Evolutionary conservation across 2,888 invertebrate genomes (phyloP).

Genomic region (Lepetodrilus schrolli): DNA sequence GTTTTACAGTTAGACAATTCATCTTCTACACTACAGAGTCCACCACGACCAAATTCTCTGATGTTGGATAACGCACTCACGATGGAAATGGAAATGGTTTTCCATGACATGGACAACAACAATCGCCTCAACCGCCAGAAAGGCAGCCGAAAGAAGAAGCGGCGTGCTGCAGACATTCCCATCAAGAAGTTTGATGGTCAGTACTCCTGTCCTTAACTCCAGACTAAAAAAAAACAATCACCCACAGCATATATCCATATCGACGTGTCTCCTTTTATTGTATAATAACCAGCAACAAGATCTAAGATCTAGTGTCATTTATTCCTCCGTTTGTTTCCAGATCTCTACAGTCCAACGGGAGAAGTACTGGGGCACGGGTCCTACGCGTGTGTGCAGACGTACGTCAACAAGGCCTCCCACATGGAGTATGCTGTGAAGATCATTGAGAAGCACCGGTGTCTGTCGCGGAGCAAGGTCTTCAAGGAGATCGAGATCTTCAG

Average conservation of each 20-base stretch:
- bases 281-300: too few species aligned
- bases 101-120: conserved; percentile 51
- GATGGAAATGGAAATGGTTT: conserved; percentile 61
- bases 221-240: too few species aligned
- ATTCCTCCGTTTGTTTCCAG: conserved; percentile 80
- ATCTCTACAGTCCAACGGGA: conserved; percentile 94
- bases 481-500: conserved; percentile 99
- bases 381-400: conserved; percentile 95
- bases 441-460: conserved; percentile 95
- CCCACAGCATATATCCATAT: too few species aligned
- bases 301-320: too few species aligned
- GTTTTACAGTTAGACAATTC: conserved; percentile 61
- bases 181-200: conserved; percentile 70
- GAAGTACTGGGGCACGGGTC: conserved; percentile 97
- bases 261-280: too few species aligned
- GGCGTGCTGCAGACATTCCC: conserved; percentile 65
- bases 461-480: conserved; percentile 94
- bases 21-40: conserved; percentile 46
- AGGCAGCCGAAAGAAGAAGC: conserved; percentile 62
- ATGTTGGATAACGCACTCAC: conserved; percentile 65
- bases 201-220: not conserved
- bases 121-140: conserved; percentile 42
- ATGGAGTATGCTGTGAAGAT: conserved; percentile 97
- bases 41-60: conserved; percentile 59
- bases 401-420: conserved; percentile 91